Conservation (phyloP, 2,888 invertebrate species). For the Phasia obesa region DNA sequence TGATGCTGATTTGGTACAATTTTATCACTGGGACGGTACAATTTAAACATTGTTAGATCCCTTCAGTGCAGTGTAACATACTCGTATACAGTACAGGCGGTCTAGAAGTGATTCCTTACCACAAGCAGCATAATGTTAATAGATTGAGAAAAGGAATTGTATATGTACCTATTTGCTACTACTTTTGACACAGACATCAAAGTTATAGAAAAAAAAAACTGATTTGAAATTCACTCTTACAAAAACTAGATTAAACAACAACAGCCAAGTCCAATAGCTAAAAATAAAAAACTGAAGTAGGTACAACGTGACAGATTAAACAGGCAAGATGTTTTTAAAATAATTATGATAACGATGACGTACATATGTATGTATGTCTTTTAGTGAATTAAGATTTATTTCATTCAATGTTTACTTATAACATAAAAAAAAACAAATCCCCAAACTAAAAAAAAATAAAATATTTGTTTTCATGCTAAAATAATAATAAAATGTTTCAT, state of each 20-base stretch:
- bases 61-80: too few species aligned
- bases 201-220: too few species aligned
- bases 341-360: constrained; percentile 35
- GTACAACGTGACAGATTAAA: constrained; percentile 16
- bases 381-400: constrained; percentile 22
- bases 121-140: too few species aligned
- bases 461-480: neutral
- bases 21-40: too few species aligned
- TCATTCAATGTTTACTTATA: neutral
- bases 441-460: neutral
- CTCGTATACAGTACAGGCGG: too few species aligned
- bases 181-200: too few species aligned
- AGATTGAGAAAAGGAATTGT: too few species aligned
- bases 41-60: too few species aligned
- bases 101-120: too few species aligned
- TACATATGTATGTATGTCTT: constrained; percentile 13
- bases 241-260: constrained; percentile 7
- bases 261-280: constrained; percentile 16
- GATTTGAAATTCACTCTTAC: neutral
- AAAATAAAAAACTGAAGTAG: neutral
- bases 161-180: too few species aligned
- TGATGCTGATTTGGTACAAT: too few species aligned
- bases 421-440: neutral
- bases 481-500: neutral
- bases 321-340: neutral